Percentiles rank a stretch among this genome's conserved stretches.
phyloP scores from a whole-genome alignment of 2,797 vertebrate genomes.

The Centroberyx gerrardi region DNA sequence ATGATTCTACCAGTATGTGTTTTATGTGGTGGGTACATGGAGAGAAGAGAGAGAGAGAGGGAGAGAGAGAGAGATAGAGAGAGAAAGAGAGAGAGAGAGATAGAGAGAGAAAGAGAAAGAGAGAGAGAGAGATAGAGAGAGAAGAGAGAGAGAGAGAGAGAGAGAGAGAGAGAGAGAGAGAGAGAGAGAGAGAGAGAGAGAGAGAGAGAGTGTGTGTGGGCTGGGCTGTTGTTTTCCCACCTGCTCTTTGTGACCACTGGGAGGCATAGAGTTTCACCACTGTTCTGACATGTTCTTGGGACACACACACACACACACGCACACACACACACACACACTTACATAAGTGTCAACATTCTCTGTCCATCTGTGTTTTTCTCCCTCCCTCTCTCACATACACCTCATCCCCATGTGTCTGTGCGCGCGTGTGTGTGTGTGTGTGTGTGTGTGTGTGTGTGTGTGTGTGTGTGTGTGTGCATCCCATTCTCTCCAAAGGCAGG shows the following conservation, averaged over 20 bases:
- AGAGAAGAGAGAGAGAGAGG: no score
- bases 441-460: neutral
- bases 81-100: neutral
- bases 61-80: no score
- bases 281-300: slow-evolving; percentile 56
- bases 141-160: no score
- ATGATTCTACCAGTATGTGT: neutral
- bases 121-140: no score
- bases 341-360: slow-evolving; percentile 28
- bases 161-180: no score
- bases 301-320: slow-evolving; percentile 3
- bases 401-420: neutral
- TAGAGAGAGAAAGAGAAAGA: no score
- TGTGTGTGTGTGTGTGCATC: neutral
- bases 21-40: no score
- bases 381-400: neutral
- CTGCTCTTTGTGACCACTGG: slow-evolving; percentile 63
- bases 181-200: no score
- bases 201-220: neutral
- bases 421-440: neutral
- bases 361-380: slow-evolving; percentile 16
- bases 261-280: slow-evolving; percentile 58
- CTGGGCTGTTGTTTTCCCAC: slow-evolving; percentile 49
- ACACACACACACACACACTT: slow-evolving; percentile 13
- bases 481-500: slow-evolving; percentile 39